Conservation (phyloP, 2,888 invertebrate species). For the Acronicta aceris region DNA sequence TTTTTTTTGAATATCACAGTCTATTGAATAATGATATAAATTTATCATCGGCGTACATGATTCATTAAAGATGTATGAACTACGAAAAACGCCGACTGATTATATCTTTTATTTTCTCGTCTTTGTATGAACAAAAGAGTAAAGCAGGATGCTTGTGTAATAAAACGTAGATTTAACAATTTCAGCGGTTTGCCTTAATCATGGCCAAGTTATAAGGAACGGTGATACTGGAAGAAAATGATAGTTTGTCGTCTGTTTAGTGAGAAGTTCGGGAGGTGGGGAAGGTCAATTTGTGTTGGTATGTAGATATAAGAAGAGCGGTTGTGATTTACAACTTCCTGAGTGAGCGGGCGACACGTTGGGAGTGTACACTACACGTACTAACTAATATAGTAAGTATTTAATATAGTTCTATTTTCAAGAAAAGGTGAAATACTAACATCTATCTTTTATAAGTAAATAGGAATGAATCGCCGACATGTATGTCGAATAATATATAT, state of each 20-base stretch:
- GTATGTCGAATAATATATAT: no score
- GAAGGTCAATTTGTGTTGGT: constrained; percentile 65
- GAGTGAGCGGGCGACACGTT: constrained; percentile 70
- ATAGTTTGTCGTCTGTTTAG: constrained; percentile 35
- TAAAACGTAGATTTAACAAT: constrained; percentile 81
- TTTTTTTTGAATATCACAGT: constrained; percentile 36
- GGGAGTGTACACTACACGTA: no score
- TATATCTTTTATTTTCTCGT: constrained; percentile 60
- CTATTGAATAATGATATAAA: constrained; percentile 42
- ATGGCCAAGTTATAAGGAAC: constrained; percentile 64
- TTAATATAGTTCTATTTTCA: constrained; percentile 37
- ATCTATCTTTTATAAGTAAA: no score
- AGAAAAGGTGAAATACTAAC: constrained; percentile 39
- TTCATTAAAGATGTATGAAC: constrained; percentile 67
- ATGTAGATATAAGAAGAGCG: constrained; percentile 63
- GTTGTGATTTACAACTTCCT: constrained; percentile 86
- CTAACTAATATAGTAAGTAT: constrained; percentile 39
- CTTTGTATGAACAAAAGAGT: constrained; percentile 60
- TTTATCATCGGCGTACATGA: constrained; percentile 46
- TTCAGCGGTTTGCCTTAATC: constrained; percentile 72
- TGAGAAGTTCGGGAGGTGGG: constrained; percentile 27
- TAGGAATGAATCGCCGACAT: no score
- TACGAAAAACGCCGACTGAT: constrained; percentile 26
- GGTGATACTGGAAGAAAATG: constrained; percentile 30
- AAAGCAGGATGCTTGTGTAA: constrained; percentile 77